Percentiles rank a stretch among this genome's conserved stretches.
Evolutionary conservation across 2,888 invertebrate species (phyloP).

Genomic region (Xestobium rufovillosum): DNA sequence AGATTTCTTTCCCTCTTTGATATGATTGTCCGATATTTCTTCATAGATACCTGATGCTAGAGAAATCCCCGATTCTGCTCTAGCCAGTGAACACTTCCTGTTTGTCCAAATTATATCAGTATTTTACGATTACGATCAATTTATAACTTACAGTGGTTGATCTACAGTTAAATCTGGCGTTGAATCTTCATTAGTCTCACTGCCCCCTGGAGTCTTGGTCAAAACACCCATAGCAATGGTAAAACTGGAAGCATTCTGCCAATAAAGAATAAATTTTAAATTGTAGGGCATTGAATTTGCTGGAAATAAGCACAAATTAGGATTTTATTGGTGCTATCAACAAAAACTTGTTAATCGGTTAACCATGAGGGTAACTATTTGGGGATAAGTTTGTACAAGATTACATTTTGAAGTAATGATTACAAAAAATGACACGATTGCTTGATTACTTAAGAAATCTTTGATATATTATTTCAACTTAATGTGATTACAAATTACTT

Average conservation of each 20-base stretch:
- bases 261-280: constrained; percentile 16
- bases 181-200: constrained; percentile 40
- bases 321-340: constrained; percentile 3
- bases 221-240: constrained; percentile 37
- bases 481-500: no score
- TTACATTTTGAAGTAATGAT: no score
- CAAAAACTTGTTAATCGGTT: no score
- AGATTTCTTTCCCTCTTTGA: constrained; percentile 13
- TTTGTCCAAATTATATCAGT: constrained; percentile 9
- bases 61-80: constrained; percentile 52
- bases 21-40: constrained; percentile 51
- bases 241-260: constrained; percentile 38
- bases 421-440: no score
- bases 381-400: no score
- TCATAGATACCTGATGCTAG: constrained; percentile 62
- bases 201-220: constrained; percentile 41
- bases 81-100: constrained; percentile 29
- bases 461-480: no score
- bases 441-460: no score
- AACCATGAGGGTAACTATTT: no score
- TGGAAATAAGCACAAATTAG: not conserved
- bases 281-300: not conserved
- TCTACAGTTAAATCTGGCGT: constrained; percentile 30
- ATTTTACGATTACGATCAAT: constrained; percentile 3
- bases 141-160: constrained; percentile 17